Conservation (phyloP, 1,140 invertebrate genomes). For the Ephestia elutella region DNA sequence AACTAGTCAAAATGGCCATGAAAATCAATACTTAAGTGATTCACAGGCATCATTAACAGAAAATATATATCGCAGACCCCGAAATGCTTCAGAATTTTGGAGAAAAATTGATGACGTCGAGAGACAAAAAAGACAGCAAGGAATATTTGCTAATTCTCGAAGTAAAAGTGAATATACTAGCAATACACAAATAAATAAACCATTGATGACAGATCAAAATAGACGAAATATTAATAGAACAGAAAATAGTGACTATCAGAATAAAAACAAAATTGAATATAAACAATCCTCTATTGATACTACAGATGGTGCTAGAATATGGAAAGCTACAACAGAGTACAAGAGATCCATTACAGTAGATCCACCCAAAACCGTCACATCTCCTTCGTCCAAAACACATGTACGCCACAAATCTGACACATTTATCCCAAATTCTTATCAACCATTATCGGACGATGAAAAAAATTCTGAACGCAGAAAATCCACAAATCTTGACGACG, state of each 20-base stretch:
- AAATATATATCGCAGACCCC: constrained; percentile 47
- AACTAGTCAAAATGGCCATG: constrained; percentile 54
- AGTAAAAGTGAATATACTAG: constrained; percentile 61
- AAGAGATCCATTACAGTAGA: constrained; percentile 57
- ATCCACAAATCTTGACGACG: constrained; percentile 88
- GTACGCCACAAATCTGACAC: constrained; percentile 66
- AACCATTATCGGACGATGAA: constrained; percentile 65
- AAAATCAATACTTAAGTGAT: constrained; percentile 72
- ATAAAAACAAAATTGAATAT: constrained; percentile 44
- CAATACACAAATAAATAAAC: constrained; percentile 34
- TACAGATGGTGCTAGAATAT: constrained; percentile 56
- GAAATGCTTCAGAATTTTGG: constrained; percentile 78
- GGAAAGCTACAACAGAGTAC: constrained; percentile 67
- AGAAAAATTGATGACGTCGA: constrained; percentile 76
- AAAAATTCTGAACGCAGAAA: constrained; percentile 72
- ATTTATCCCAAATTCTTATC: constrained; percentile 38
- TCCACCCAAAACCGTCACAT: constrained; percentile 42
- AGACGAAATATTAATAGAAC: constrained; percentile 25
- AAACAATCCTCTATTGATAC: constrained; percentile 40
- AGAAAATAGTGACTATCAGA: constrained; percentile 40
- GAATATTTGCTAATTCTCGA: constrained; percentile 48
- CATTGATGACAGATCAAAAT: constrained; percentile 33
- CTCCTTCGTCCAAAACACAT: constrained; percentile 56
- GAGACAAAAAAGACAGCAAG: constrained; percentile 56
- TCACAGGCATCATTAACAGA: constrained; percentile 60